A percentile compares a stretch with the other conserved stretches of the same genome.
Conservation (phyloP, 2,888 invertebrate genomes). For the Dryobota labecula region DNA sequence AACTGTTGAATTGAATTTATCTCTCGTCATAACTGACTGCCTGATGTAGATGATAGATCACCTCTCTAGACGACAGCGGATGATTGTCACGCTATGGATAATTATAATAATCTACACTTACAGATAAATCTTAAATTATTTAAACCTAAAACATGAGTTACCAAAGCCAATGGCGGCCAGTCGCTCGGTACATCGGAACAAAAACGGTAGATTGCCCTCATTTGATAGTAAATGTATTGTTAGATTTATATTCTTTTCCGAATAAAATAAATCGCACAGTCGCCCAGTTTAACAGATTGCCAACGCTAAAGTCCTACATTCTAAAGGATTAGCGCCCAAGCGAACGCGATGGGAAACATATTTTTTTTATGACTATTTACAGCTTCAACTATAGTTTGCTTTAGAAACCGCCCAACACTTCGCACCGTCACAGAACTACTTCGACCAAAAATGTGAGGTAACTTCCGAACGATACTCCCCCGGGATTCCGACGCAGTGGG, state of each 20-base stretch:
- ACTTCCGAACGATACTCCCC: slow-evolving; percentile 56
- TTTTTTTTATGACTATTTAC: not conserved
- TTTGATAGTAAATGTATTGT: not conserved
- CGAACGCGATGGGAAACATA: not conserved
- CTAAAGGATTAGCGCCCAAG: not conserved
- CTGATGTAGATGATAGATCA: not conserved
- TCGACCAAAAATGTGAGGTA: slow-evolving; percentile 40
- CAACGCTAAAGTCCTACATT: not conserved
- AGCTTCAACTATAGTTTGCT: not conserved
- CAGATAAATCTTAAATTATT: not conserved
- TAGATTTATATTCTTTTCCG: not conserved
- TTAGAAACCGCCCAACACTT: not conserved
- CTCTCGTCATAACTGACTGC: not conserved
- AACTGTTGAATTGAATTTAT: slow-evolving; percentile 3
- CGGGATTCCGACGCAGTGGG: slow-evolving; percentile 60
- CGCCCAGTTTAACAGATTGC: not conserved
- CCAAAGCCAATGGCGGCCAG: not conserved
- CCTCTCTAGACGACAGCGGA: not conserved
- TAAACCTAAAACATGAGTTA: not conserved
- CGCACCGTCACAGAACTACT: slow-evolving; percentile 3
- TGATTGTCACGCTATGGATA: not conserved
- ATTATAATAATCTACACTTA: not conserved
- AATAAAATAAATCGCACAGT: not conserved
- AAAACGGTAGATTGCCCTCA: no score
- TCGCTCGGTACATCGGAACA: not conserved